Conservation (phyloP, 2,113 vertebrate genomes). For the Catharus bicknelli region DNA sequence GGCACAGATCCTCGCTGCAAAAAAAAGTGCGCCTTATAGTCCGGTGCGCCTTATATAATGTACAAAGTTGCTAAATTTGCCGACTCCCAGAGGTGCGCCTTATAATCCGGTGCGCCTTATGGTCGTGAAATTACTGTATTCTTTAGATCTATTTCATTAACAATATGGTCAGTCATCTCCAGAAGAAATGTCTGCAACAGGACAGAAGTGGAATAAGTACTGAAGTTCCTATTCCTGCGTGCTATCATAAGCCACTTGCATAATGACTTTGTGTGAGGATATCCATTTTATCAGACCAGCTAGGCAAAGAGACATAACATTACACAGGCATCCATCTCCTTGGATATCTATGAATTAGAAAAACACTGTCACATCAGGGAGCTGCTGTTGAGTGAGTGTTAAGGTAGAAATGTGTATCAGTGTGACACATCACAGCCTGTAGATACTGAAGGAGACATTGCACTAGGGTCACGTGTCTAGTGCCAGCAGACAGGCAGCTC, state of each 20-base stretch:
- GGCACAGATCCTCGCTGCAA: too few relatives aligned
- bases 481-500: background rate
- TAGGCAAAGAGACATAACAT: background rate
- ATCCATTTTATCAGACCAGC: background rate
- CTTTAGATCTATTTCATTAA: background rate
- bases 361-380: background rate
- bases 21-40: too few relatives aligned
- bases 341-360: background rate
- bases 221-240: background rate
- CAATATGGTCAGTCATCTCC: background rate
- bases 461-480: background rate
- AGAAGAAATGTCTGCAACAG: background rate
- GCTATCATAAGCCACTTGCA: background rate
- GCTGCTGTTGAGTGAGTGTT: constrained; percentile 36
- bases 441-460: constrained; percentile 26
- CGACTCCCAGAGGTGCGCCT: too few relatives aligned
- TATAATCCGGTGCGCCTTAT: too few relatives aligned
- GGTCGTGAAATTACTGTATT: background rate
- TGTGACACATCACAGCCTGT: background rate
- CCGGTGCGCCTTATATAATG: too few relatives aligned
- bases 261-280: background rate
- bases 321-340: background rate
- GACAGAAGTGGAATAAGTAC: background rate
- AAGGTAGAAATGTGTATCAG: constrained; percentile 22
- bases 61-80: too few relatives aligned